Conservation (phyloP, 2,888 invertebrate genomes). For the Drosophila mercatorum region DNA sequence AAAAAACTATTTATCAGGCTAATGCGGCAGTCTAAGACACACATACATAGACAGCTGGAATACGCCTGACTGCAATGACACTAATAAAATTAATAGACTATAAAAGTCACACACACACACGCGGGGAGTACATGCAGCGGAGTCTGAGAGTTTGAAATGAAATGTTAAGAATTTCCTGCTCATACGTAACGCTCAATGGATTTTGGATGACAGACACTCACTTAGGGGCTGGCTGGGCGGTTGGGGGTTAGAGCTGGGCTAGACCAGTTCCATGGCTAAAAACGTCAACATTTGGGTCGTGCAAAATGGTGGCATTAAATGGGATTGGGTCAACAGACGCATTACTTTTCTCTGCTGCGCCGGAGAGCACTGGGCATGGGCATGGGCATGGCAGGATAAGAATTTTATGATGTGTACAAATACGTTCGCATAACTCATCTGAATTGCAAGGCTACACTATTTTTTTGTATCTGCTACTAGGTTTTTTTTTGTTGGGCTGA, state of each 20-base stretch:
- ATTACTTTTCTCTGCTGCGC: constrained; percentile 20
- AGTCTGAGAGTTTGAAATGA: constrained; percentile 30
- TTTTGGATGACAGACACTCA: constrained; percentile 41
- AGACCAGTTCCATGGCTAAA: constrained; percentile 11
- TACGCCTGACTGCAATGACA: constrained; percentile 35
- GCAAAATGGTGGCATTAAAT: constrained; percentile 29
- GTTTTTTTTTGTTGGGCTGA: background rate
- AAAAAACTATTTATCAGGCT: constrained; percentile 7
- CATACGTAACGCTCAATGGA: constrained; percentile 55
- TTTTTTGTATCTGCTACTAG: constrained; percentile 4
- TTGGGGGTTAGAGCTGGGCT: background rate
- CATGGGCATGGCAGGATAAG: background rate
- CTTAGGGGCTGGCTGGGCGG: background rate
- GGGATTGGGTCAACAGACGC: constrained; percentile 48
- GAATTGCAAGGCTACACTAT: constrained; percentile 7
- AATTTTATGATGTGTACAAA: constrained; percentile 27
- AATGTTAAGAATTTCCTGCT: constrained; percentile 43
- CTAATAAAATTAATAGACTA: constrained; percentile 69
- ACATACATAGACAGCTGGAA: constrained; percentile 7
- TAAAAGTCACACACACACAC: constrained; percentile 25
- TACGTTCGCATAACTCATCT: constrained; percentile 17
- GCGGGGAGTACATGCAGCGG: background rate
- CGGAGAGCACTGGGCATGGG: constrained; percentile 1
- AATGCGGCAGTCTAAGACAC: constrained; percentile 1
- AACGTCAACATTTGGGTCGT: constrained; percentile 18